Percentiles rank a stretch among this genome's conserved stretches.
Evolutionary conservation across 2,113 vertebrate species (phyloP).

Genomic region (Campylomormyrus numenius): DNA sequence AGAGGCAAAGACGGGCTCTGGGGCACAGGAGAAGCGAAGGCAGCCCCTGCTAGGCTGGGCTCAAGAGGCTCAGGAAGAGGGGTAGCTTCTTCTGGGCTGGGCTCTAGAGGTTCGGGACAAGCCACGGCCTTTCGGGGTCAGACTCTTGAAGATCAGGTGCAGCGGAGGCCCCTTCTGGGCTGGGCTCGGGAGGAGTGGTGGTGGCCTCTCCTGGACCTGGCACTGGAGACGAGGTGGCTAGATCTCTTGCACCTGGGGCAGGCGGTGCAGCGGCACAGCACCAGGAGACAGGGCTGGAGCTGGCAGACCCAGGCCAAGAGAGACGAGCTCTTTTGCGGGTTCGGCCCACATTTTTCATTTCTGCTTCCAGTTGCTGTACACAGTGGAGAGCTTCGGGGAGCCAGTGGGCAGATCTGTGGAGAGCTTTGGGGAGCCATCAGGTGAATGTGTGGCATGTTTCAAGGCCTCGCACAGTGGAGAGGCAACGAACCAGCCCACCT

Average conservation of each 20-base stretch:
- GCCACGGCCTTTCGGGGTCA: no score
- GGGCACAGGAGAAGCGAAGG: neutral
- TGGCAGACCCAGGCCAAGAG: neutral
- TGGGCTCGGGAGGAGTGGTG: neutral
- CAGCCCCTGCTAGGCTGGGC: neutral
- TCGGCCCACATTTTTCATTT: neutral
- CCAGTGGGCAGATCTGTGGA: neutral
- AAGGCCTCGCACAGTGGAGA: neutral
- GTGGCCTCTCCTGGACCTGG: neutral
- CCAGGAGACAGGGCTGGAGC: no score
- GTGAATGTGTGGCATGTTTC: neutral
- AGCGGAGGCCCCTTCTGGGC: neutral
- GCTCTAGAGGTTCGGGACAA: no score
- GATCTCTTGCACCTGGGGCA: no score
- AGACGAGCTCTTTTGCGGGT: neutral
- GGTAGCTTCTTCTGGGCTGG: neutral
- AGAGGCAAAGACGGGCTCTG: neutral
- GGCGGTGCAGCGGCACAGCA: neutral
- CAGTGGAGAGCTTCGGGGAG: neutral
- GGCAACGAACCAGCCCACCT: neutral
- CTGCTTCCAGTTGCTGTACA: neutral
- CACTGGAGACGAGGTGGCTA: no score
- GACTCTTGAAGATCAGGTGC: neutral
- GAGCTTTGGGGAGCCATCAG: neutral
- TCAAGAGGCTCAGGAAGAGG: neutral